Conservation (phyloP, 2,797 vertebrate species). For the Cyclura pinguis region DNA sequence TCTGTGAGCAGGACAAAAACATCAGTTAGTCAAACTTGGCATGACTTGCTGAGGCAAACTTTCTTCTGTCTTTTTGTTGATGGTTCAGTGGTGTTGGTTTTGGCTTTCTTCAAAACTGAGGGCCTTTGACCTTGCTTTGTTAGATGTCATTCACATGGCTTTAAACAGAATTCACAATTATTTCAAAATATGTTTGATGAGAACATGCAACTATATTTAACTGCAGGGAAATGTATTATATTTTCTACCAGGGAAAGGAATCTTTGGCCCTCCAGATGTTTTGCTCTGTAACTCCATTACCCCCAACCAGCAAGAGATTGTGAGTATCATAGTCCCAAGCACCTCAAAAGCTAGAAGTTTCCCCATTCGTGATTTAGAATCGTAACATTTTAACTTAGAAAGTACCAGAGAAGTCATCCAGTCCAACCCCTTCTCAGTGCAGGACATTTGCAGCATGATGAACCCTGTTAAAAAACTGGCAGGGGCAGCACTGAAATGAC, state of each 20-base stretch:
- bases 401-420: not conserved
- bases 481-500: not conserved
- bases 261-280: not conserved
- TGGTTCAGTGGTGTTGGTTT: not conserved
- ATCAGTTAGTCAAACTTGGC: not conserved
- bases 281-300: not conserved
- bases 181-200: constrained; percentile 28
- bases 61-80: constrained; percentile 43
- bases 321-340: not conserved
- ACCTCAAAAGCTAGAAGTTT: not conserved
- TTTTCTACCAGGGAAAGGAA: not conserved
- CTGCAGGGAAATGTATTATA: not conserved
- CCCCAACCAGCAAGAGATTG: not conserved
- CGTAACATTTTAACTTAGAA: not conserved
- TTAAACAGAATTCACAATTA: constrained; percentile 42
- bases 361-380: not conserved
- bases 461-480: not conserved
- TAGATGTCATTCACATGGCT: constrained; percentile 24
- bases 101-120: constrained; percentile 39
- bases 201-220: not conserved
- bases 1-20: constrained; percentile 15
- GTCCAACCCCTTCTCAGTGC: not conserved
- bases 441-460: not conserved
- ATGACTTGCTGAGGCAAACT: not conserved
- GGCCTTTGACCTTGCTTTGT: constrained; percentile 2